Evolutionary conservation across 2,113 vertebrate genomes (phyloP), one percentile per base, ranked within the genome.

Genomic region (Chaenogobius annularis): DNA sequence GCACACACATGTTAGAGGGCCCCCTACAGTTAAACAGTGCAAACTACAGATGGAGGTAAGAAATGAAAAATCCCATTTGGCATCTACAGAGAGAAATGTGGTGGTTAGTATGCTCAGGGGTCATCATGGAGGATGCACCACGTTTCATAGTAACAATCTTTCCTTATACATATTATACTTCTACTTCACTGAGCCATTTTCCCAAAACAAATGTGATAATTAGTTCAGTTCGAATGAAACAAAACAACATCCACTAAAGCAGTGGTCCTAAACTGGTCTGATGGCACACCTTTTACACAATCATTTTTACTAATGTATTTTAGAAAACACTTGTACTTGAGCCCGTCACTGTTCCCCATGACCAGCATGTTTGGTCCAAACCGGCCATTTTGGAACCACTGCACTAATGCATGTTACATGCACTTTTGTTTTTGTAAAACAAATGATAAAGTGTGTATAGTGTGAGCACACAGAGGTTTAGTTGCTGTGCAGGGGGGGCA

Each of bases 1-100:
- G 59, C 47, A 52, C n/a, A 61, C 61, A 40, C 61, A 40, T 63
- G 61, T 63, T 63, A 63, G 35, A 63, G 61, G 14, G 35, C 26
- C 58, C 35, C 58, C 22, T 35, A 64, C 62, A 43, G 62, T 44
- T 64, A 61, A 61, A 64, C 62, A 64, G 19, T 64, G 62, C 43
- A 66, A 46, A 26, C 44, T 47, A 66, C 20, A 47, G 44, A 11
- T 22, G 35, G 37, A 44, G n/a, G 23, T 47, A 64, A 43, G 37
- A 66, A 54, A n/a, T 54, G 11, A 31, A 19, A 44, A 44, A 72
- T 46, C 54, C 37, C 61, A 73, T 66, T 19, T 20, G 56, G 43
- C 22, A 69, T 44, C 59, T 58, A 73, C 35, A 19, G 55, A 72
- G 55, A 55, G 74, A 56, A 72, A 55, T 54, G 48, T 44, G 11